These are phyloP conservation scores for Limnephilus marmoratus DNA, from an alignment of 2,888 invertebrate genomes.

Conservation along the genomic window DNA sequence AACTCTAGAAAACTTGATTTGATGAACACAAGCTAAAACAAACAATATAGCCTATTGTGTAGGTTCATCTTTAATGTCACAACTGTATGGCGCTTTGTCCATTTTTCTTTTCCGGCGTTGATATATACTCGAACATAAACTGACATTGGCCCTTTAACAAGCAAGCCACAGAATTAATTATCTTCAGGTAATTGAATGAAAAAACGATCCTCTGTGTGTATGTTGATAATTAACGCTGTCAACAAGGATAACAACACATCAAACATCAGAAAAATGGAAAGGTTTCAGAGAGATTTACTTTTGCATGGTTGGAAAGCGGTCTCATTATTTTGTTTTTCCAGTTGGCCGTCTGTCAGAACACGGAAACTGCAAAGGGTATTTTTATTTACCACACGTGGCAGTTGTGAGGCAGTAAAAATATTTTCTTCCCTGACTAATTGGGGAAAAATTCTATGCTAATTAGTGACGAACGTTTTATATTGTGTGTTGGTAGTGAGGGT, in stretches of 20 bases:
- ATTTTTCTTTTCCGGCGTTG: no score
- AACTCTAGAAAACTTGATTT: no score
- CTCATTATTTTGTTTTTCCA: background rate
- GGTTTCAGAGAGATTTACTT: background rate
- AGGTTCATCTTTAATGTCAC: no score
- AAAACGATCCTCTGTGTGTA: background rate
- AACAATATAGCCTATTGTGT: no score
- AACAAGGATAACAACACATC: background rate
- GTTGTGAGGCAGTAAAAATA: background rate
- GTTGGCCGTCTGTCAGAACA: background rate
- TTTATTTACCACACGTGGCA: background rate
- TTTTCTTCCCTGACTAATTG: background rate
- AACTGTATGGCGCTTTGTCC: no score
- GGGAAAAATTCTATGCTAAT: background rate
- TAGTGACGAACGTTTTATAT: background rate
- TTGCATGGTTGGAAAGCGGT: background rate
- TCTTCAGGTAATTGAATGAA: background rate
- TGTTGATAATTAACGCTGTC: background rate
- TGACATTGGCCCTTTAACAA: no score
- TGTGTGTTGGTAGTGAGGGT: background rate
- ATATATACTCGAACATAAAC: no score
- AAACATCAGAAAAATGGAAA: background rate
- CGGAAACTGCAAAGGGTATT: background rate
- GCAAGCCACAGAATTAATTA: background rate
- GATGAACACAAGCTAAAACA: no score